These are phyloP conservation scores for Rhinoraja longicauda DNA, from an alignment of 2,797 vertebrate species.

Conservation along the genomic window DNA sequence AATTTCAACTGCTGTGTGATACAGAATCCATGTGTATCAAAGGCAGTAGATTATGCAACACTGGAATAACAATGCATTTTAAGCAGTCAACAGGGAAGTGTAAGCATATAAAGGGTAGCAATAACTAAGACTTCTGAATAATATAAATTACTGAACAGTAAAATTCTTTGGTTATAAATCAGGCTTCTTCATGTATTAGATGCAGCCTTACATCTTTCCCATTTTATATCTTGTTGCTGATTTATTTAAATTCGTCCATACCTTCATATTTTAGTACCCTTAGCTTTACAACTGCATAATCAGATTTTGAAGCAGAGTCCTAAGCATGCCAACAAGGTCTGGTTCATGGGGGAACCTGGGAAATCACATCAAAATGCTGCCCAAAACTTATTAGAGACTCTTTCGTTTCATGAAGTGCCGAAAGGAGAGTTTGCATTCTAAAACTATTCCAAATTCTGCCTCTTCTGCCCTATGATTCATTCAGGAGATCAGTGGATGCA, in stretches of 20 bases:
- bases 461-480: background rate
- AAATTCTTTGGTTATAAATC: background rate
- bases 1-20: background rate
- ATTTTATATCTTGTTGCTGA: too few species aligned
- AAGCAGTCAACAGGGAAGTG: background rate
- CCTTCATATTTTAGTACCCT: background rate
- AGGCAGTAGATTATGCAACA: background rate
- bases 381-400: background rate
- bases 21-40: background rate
- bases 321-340: background rate
- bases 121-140: background rate
- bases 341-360: background rate
- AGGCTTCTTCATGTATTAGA: background rate
- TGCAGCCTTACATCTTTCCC: too few species aligned
- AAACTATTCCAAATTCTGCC: background rate
- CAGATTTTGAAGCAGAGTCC: background rate
- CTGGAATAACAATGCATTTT: background rate
- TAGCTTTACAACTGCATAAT: background rate
- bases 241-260: background rate
- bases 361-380: background rate
- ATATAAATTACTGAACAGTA: background rate
- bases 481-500: background rate
- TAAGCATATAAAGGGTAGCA: background rate
- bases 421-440: background rate
- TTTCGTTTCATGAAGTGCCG: background rate